A percentile compares a stretch with the other conserved stretches of the same genome.
phyloP scores from a whole-genome alignment of 2,797 vertebrate species.

The Gorsachius magnificus region DNA sequence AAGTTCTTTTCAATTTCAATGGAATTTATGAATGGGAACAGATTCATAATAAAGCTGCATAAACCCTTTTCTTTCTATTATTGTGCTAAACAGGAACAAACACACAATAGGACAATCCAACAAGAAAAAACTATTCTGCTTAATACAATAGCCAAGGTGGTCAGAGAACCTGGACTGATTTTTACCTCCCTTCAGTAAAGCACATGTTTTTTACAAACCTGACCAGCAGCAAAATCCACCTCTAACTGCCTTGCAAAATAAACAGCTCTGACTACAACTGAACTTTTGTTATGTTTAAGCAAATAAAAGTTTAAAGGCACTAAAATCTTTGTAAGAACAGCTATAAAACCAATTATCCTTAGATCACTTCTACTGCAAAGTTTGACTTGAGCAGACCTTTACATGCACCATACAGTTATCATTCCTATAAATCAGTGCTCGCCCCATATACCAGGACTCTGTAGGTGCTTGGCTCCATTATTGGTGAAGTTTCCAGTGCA shows the following conservation, averaged over 20 bases:
- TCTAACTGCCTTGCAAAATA: slow-evolving; percentile 71
- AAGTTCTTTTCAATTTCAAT: background rate
- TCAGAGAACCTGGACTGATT: background rate
- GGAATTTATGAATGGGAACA: background rate
- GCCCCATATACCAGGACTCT: background rate
- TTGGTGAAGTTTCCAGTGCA: background rate
- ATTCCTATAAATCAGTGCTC: slow-evolving; percentile 16
- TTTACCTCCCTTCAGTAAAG: background rate
- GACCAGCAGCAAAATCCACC: slow-evolving; percentile 26
- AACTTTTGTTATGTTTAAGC: slow-evolving; percentile 66
- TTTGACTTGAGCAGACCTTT: slow-evolving; percentile 30
- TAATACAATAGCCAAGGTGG: background rate
- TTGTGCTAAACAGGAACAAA: background rate
- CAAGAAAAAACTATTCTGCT: background rate
- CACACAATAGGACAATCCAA: background rate
- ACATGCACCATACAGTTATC: background rate
- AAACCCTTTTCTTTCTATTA: background rate
- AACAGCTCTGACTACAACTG: slow-evolving; percentile 68
- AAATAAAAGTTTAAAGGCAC: slow-evolving; percentile 65
- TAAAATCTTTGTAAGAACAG: slow-evolving; percentile 67
- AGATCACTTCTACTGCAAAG: slow-evolving; percentile 40
- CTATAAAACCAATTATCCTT: slow-evolving; percentile 68
- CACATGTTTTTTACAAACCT: background rate
- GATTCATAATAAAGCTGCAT: background rate
- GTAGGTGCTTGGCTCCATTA: background rate